These are phyloP conservation scores for Anguilla japonica DNA, from an alignment of 2,113 vertebrate species.

Conservation along the genomic window DNA sequence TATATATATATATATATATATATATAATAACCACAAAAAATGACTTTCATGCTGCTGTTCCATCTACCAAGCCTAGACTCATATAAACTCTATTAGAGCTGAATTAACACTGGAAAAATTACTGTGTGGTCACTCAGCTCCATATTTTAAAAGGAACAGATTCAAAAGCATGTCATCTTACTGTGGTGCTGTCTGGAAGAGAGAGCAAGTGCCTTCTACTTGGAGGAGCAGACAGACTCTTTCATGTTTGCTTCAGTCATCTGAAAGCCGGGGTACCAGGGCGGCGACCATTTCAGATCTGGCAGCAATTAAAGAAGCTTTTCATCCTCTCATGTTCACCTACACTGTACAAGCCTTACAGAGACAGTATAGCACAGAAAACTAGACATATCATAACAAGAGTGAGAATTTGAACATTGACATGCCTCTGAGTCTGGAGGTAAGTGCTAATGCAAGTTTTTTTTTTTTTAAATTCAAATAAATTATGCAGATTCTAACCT, in stretches of 20 bases:
- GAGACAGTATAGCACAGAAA: conserved; percentile 42
- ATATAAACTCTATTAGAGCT: too few relatives aligned
- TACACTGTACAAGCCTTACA: conserved; percentile 60
- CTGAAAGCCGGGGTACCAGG: conserved; percentile 63
- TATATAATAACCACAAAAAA: too few relatives aligned
- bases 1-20: too few relatives aligned
- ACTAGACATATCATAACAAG: neutral
- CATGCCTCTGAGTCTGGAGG: conserved; percentile 17
- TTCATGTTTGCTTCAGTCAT: conserved; percentile 58
- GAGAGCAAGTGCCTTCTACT: conserved; percentile 20
- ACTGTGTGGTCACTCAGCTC: neutral
- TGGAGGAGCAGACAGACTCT: conserved; percentile 47
- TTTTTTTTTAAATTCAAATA: too few relatives aligned
- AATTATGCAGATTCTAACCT: too few relatives aligned
- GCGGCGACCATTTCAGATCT: conserved; percentile 73
- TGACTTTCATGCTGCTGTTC: neutral
- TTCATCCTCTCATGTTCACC: conserved; percentile 74
- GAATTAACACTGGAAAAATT: too few relatives aligned
- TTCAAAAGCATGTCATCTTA: neutral
- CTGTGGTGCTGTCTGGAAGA: neutral
- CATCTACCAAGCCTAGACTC: neutral
- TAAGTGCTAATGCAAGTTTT: neutral
- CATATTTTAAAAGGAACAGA: neutral
- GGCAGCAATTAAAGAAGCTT: conserved; percentile 71
- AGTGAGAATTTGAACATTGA: conserved; percentile 65